These are phyloP conservation scores for Caenorhabditis imperialis DNA, from an alignment of 2,888 invertebrate species.

Conservation along the genomic window DNA sequence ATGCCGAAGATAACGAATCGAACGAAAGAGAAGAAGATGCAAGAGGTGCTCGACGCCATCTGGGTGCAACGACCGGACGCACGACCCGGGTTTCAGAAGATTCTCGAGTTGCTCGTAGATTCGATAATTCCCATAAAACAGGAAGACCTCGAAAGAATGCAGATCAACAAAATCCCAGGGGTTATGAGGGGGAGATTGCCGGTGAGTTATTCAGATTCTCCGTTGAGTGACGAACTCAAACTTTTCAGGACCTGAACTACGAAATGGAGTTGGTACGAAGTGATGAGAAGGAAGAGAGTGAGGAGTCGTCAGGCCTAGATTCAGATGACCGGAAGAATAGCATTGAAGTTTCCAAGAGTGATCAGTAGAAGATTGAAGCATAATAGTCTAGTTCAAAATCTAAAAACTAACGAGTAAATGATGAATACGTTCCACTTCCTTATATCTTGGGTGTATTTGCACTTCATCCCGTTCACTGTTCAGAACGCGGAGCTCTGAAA, in stretches of 20 bases:
- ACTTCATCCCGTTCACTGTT: constrained; percentile 7
- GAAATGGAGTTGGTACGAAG: constrained; percentile 18
- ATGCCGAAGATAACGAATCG: constrained; percentile 61
- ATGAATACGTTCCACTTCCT: too few species aligned
- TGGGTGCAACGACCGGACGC: constrained; percentile 47
- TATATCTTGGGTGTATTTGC: neutral
- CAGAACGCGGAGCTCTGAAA: constrained; percentile 24
- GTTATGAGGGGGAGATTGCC: constrained; percentile 41
- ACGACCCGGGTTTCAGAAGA: constrained; percentile 44
- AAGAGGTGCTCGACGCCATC: constrained; percentile 33
- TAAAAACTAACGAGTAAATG: too few species aligned
- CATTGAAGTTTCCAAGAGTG: too few species aligned
- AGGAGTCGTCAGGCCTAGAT: too few species aligned
- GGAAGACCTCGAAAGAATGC: constrained; percentile 36
- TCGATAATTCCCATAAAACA: constrained; percentile 13
- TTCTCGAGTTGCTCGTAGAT: constrained; percentile 39
- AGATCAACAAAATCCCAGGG: constrained; percentile 45
- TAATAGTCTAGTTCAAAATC: too few species aligned
- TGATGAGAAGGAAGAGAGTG: neutral
- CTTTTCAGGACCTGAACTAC: constrained; percentile 13
- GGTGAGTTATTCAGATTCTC: constrained; percentile 6
- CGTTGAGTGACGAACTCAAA: neutral
- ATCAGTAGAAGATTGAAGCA: too few species aligned
- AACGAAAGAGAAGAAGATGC: constrained; percentile 45
- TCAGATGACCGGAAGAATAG: too few species aligned